phyloP scores from a whole-genome alignment of 2,888 invertebrate species.

The Platycnemis pennipes region DNA sequence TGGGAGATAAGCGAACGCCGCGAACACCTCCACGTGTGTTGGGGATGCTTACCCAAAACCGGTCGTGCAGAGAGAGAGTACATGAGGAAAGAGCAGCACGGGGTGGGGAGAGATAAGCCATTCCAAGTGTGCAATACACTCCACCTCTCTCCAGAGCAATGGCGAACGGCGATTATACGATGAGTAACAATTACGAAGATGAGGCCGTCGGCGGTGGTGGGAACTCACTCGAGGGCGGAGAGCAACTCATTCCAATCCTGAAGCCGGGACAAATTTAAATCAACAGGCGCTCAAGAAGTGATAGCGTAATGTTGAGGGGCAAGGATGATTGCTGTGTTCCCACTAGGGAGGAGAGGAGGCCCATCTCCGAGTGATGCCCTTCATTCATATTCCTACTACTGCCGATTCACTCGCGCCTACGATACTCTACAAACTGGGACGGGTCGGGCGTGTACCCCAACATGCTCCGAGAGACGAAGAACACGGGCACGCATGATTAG shows the following conservation, averaged over 20 bases:
- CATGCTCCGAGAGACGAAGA: constrained; percentile 10
- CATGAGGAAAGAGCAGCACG: too few relatives aligned
- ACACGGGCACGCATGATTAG: not conserved
- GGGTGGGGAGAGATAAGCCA: not conserved
- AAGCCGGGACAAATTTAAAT: not conserved
- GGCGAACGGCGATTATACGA: constrained; percentile 3
- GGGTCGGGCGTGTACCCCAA: not conserved
- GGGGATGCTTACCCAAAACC: constrained; percentile 35
- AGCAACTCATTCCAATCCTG: not conserved
- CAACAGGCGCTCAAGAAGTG: not conserved
- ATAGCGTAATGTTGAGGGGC: not conserved
- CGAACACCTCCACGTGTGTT: not conserved
- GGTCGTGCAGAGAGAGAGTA: constrained; percentile 25
- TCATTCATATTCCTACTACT: constrained; percentile 56
- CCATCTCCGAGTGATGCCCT: not conserved
- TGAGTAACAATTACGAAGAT: not conserved
- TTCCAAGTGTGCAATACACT: constrained; percentile 15
- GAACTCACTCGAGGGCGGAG: not conserved
- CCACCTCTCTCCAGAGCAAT: not conserved
- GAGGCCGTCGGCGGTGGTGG: not conserved
- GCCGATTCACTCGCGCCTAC: constrained; percentile 41
- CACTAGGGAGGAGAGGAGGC: not conserved
- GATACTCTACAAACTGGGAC: not conserved
- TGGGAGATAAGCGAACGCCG: constrained; percentile 25
- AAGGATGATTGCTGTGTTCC: not conserved